Conservation (phyloP, 1,140 invertebrate genomes). For the Apis laboriosa region DNA sequence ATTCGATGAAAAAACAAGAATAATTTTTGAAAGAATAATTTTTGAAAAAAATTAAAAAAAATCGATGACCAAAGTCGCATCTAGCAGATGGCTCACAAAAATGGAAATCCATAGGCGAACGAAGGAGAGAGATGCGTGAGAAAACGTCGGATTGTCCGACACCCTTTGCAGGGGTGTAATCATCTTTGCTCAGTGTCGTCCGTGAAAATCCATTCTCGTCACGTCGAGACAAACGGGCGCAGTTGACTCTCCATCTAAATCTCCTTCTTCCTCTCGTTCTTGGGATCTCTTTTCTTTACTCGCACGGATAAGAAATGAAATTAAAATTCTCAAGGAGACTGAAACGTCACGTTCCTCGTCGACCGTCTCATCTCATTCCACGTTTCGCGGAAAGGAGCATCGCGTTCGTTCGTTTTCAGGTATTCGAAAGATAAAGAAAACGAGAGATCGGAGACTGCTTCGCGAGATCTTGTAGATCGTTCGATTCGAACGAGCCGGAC, state of each 20-base stretch:
- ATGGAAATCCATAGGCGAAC: not conserved
- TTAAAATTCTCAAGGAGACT: slow-evolving; percentile 57
- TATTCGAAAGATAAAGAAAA: slow-evolving; percentile 9
- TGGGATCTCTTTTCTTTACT: not conserved
- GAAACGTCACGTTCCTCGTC: slow-evolving; percentile 54
- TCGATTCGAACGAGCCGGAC: not conserved
- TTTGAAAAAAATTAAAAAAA: not conserved
- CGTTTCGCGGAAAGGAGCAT: not conserved
- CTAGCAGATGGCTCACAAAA: not conserved
- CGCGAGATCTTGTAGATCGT: not conserved
- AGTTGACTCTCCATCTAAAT: slow-evolving; percentile 53
- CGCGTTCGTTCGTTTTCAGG: slow-evolving; percentile 2
- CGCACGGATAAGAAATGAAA: slow-evolving; percentile 53
- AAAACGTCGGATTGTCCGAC: slow-evolving; percentile 29
- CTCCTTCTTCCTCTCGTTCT: slow-evolving; percentile 12
- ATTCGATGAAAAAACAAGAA: not conserved
- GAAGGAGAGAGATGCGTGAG: slow-evolving; percentile 12
- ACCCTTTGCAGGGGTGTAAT: slow-evolving; percentile 39
- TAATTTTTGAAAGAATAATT: not conserved
- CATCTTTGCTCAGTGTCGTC: slow-evolving; percentile 49
- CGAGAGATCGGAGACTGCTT: not conserved
- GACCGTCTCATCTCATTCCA: slow-evolving; percentile 18
- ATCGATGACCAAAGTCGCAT: not conserved
- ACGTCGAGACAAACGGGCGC: slow-evolving; percentile 54
- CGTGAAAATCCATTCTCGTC: slow-evolving; percentile 51